Percentiles rank a stretch among this genome's conserved stretches.
Conservation (phyloP, 2,113 vertebrate species). For the Garra rufa region DNA sequence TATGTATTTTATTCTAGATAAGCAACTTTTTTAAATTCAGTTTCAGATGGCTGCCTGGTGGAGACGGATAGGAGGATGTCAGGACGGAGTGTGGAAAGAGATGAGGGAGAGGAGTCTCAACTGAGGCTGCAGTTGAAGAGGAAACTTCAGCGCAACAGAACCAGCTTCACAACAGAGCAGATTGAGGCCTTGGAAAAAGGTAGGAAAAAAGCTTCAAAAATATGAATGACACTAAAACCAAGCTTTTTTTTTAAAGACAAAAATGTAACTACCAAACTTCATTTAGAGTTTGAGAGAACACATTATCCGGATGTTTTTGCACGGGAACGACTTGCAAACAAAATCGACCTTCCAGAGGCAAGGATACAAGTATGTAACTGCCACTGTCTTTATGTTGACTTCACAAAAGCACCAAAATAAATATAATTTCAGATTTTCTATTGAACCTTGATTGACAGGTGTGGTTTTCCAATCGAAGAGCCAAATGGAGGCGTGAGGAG, state of each 20-base stretch:
- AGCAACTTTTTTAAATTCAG: slow-evolving; percentile 46
- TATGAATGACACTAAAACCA: too few species aligned
- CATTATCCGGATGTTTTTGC: slow-evolving; percentile 88
- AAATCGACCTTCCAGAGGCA: slow-evolving; percentile 86
- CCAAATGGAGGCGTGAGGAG: slow-evolving; percentile 88
- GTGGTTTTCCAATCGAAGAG: slow-evolving; percentile 93
- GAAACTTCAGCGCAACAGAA: slow-evolving; percentile 86
- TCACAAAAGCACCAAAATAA: not conserved
- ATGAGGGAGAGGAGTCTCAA: slow-evolving; percentile 82
- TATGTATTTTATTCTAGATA: not conserved
- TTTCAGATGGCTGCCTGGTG: slow-evolving; percentile 79
- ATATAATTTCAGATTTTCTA: not conserved
- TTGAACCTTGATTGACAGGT: slow-evolving; percentile 73
- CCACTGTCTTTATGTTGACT: not conserved
- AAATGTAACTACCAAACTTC: slow-evolving; percentile 35
- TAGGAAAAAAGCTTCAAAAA: slow-evolving; percentile 57
- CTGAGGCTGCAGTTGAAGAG: slow-evolving; percentile 86
- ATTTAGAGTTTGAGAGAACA: slow-evolving; percentile 84
- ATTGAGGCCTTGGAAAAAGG: slow-evolving; percentile 88
- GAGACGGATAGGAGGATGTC: slow-evolving; percentile 74
- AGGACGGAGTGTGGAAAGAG: slow-evolving; percentile 71
- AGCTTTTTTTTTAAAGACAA: not conserved
- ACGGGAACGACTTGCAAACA: slow-evolving; percentile 83
- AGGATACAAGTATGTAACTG: slow-evolving; percentile 79
- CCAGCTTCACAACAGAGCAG: slow-evolving; percentile 87